A percentile compares a stretch with the other conserved stretches of the same genome.
Conservation (phyloP, 1,140 invertebrate genomes). For the Pygmarrhopalites habei region DNA sequence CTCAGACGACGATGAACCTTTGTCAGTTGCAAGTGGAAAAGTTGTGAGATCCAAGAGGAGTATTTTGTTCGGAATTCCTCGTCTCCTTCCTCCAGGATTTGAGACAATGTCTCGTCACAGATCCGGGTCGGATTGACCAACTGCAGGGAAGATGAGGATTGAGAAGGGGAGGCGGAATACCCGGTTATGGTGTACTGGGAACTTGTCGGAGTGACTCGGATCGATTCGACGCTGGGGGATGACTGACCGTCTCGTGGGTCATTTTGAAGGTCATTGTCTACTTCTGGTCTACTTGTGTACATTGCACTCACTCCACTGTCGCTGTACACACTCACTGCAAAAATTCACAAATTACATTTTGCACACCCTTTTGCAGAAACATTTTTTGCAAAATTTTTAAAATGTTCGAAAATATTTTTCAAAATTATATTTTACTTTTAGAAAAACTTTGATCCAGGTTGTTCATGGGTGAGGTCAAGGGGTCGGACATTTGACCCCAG, state of each 20-base stretch:
- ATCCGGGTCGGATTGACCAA: background rate
- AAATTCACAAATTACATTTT: too few species aligned
- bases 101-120: background rate
- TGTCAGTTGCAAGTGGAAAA: constrained; percentile 17
- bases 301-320: background rate
- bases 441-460: too few species aligned
- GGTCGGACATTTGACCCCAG: too few species aligned
- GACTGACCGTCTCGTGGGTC: background rate
- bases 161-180: too few species aligned
- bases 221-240: background rate
- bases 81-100: constrained; percentile 12
- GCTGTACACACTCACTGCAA: background rate
- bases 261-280: background rate
- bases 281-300: constrained; percentile 11
- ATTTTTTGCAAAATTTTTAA: too few species aligned
- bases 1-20: constrained; percentile 11
- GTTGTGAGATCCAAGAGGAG: constrained; percentile 14
- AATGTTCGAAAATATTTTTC: too few species aligned
- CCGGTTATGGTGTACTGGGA: background rate
- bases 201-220: constrained; percentile 3
- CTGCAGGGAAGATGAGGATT: background rate
- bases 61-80: constrained; percentile 20
- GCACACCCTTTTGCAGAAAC: too few species aligned
- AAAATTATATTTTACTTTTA: too few species aligned
- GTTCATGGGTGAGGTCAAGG: too few species aligned